phyloP scores from a whole-genome alignment of 1,140 invertebrate species.

The Phenacoccus solenopsis region DNA sequence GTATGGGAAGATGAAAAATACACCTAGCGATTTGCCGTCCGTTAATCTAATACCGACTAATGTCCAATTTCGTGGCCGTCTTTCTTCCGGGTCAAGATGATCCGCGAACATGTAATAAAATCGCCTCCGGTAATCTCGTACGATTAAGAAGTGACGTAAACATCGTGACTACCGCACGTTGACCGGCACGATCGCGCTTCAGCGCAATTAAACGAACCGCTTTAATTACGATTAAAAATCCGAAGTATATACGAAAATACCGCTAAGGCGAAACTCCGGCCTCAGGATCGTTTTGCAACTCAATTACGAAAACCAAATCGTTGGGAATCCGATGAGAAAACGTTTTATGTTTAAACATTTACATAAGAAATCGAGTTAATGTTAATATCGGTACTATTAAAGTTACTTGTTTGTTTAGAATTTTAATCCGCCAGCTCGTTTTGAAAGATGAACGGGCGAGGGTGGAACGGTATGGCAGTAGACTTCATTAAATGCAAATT shows the following conservation, averaged over 20 bases:
- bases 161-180: not conserved
- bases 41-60: no score
- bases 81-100: not conserved
- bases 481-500: conserved; percentile 3
- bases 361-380: conserved; percentile 3
- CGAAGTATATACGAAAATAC: no score
- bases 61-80: not conserved
- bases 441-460: not conserved
- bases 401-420: conserved; percentile 3
- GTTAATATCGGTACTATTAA: not conserved
- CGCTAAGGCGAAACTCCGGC: no score
- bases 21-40: not conserved
- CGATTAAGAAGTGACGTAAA: not conserved
- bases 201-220: no score
- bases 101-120: not conserved
- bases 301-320: not conserved
- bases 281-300: not conserved
- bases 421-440: conserved; percentile 1
- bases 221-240: no score
- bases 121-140: not conserved
- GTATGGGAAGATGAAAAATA: no score
- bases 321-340: not conserved
- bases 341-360: not conserved
- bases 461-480: not conserved
- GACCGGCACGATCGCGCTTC: not conserved